Conservation (phyloP, 2,797 vertebrate genomes). For the Lacerta viridis region DNA sequence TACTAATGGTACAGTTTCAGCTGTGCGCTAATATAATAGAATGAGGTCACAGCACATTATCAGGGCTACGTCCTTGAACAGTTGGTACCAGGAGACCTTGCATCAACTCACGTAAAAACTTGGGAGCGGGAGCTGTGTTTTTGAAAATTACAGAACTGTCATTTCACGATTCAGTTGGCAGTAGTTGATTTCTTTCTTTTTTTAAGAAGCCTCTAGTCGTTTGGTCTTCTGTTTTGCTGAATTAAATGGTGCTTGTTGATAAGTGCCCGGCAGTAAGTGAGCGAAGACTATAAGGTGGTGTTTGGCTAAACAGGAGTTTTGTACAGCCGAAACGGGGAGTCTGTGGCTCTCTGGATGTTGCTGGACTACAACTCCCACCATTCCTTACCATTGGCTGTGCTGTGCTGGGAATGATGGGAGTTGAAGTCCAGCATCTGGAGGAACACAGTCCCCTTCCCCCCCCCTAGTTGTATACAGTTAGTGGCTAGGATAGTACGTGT, state of each 20-base stretch:
- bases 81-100: conserved; percentile 20
- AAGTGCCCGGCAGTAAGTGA: neutral
- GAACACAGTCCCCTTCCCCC: no score
- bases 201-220: neutral
- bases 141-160: conserved; percentile 27
- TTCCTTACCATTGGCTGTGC: no score
- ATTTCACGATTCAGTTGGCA: conserved; percentile 2
- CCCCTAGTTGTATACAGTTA: neutral
- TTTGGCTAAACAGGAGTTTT: neutral
- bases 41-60: conserved; percentile 40
- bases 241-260: neutral
- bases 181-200: neutral
- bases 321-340: neutral
- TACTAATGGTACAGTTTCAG: conserved; percentile 33
- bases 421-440: no score
- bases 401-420: no score
- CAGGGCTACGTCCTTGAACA: conserved; percentile 27
- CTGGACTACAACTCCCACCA: no score
- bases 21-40: conserved; percentile 38
- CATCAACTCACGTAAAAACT: neutral
- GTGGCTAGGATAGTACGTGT: neutral
- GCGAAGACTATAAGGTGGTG: neutral
- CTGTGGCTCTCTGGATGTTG: no score
- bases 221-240: neutral
- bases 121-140: conserved; percentile 33